phyloP scores from a whole-genome alignment of 2,888 invertebrate species.

The Papilio gigon region DNA sequence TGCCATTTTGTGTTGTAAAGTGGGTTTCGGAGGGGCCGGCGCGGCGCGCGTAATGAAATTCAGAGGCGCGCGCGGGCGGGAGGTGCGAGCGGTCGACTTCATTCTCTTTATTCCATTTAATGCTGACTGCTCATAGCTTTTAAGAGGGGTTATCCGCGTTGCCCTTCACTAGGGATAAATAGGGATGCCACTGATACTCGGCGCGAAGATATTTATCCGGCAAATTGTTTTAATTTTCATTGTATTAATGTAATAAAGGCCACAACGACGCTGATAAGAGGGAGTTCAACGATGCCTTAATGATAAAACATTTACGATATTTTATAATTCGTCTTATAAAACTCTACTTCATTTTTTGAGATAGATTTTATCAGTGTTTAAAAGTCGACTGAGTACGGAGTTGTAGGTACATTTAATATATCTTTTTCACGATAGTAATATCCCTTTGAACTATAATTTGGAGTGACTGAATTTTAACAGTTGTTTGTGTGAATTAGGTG shows the following conservation, averaged over 20 bases:
- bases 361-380: not conserved
- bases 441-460: not conserved
- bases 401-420: not conserved
- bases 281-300: conserved; percentile 68
- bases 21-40: conserved; percentile 73
- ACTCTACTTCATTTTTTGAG: no score
- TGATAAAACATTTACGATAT: conserved; percentile 69
- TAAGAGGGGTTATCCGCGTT: conserved; percentile 82
- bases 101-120: conserved; percentile 82
- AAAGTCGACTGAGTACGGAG: not conserved
- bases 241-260: conserved; percentile 81
- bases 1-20: conserved; percentile 81
- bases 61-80: conserved; percentile 65
- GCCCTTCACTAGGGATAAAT: conserved; percentile 80
- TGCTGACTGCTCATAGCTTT: conserved; percentile 83
- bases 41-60: conserved; percentile 80
- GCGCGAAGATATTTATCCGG: conserved; percentile 82
- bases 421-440: not conserved
- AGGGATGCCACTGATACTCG: conserved; percentile 80
- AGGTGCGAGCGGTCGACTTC: conserved; percentile 77
- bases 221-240: conserved; percentile 84
- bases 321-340: no score
- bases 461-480: not conserved
- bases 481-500: not conserved
- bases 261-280: conserved; percentile 77